A percentile compares a stretch with the other conserved stretches of the same genome.
Evolutionary conservation across 2,888 invertebrate genomes (phyloP).

Genomic region (Onthophagus sagittarius): DNA sequence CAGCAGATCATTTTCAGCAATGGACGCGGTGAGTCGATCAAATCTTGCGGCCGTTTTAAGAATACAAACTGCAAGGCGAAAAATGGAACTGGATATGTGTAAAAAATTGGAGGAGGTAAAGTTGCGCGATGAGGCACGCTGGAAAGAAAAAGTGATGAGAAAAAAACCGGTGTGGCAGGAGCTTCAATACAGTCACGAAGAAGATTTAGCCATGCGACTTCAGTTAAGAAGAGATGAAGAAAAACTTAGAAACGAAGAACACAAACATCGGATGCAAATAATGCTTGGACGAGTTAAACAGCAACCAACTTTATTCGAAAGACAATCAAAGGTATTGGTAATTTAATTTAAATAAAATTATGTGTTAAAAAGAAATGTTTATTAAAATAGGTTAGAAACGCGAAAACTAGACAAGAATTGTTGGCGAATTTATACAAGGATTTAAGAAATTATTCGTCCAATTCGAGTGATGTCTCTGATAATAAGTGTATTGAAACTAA

Average conservation of each 20-base stretch:
- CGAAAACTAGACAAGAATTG: conserved; percentile 40
- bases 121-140: conserved; percentile 55
- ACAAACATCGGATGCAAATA: conserved; percentile 66
- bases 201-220: conserved; percentile 64
- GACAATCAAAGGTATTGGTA: conserved; percentile 63
- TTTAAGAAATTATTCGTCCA: conserved; percentile 28
- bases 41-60: conserved; percentile 67
- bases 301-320: conserved; percentile 68
- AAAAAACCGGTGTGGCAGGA: conserved; percentile 69
- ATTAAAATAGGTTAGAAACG: conserved; percentile 36
- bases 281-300: conserved; percentile 68
- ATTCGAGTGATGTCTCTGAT: conserved; percentile 38
- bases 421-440: conserved; percentile 38
- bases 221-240: conserved; percentile 67
- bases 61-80: conserved; percentile 59
- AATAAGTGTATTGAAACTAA: conserved; percentile 48
- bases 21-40: conserved; percentile 54
- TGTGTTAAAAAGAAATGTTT: background rate
- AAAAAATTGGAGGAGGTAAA: conserved; percentile 58
- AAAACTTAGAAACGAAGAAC: conserved; percentile 62
- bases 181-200: conserved; percentile 61
- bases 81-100: conserved; percentile 61
- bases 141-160: conserved; percentile 59
- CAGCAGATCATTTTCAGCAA: conserved; percentile 43
- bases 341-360: background rate